Evolutionary conservation across 2,888 invertebrate species (phyloP).

Genomic region (Phengaris alcon): DNA sequence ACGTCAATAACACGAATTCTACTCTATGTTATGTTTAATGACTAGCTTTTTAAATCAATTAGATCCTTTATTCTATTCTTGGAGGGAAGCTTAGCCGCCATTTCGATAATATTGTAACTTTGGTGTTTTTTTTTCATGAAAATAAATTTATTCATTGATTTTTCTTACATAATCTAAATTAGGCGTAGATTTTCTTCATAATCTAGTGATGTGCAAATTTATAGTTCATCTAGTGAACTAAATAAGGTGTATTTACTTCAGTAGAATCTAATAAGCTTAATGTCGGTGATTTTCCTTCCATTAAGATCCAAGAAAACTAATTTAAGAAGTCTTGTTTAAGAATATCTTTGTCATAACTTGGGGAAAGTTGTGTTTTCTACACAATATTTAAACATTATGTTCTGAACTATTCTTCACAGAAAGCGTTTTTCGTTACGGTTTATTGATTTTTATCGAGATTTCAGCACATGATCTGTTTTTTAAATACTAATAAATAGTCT

Average conservation of each 20-base stretch:
- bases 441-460: constrained; percentile 9
- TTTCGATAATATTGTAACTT: too few species aligned
- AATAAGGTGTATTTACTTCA: neutral
- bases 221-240: neutral
- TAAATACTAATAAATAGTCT: too few species aligned
- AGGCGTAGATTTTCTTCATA: too few species aligned
- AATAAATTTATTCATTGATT: too few species aligned
- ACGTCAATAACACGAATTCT: too few species aligned
- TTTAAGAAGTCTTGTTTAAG: constrained; percentile 31
- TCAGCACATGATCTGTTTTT: constrained; percentile 2
- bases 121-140: too few species aligned
- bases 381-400: constrained; percentile 4
- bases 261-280: neutral
- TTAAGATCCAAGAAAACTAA: constrained; percentile 30
- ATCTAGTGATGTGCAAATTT: too few species aligned
- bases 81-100: too few species aligned
- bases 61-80: too few species aligned
- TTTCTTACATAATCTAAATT: too few species aligned
- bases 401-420: neutral
- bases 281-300: constrained; percentile 23
- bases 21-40: too few species aligned
- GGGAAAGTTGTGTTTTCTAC: neutral
- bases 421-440: neutral
- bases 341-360: constrained; percentile 29
- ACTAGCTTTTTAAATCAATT: too few species aligned